Evolutionary conservation across 92 coral and sea anemone species (phyloP), one percentile per base, ranked within the genome.

Genomic region (Phenganax subtilis): DNA sequence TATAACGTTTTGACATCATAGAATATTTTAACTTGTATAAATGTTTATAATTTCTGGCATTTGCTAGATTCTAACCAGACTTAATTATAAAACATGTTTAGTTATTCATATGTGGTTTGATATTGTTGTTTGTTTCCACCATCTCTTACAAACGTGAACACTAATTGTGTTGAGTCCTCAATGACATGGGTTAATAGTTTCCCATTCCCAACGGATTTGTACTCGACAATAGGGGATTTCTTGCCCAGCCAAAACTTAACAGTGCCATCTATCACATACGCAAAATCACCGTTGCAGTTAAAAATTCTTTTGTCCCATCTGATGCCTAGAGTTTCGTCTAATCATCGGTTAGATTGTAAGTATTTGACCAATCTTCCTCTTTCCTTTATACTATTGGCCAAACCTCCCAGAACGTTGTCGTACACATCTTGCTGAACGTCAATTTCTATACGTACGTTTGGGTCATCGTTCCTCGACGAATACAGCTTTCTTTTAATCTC

Each of bases 371-470:
- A 59, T 20, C 27, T 59, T 20, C 65, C 65, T 59, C 65, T 59
- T 59, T 59, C 65, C 65, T 14, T 59, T 0, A 59, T 6, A 6
- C 65, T 20, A 0, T 59, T 59, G 27, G 65, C 65, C 65, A 59
- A 59, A 14, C 16, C 16, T 14, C 65, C 27, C 27, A 14, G n/a
- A 14, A 59, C n/a, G 29, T 71, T 71, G 30, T 71, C 30, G 30
- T 71, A 71, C n/a, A 37, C 76, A 30, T 71, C 76, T 37, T 71
- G 52, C 57, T 71, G 76, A 16, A 55, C 76, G 76, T 71, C 76
- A 71, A 71, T 71, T 52, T 37, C 76, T 20, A 71, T 71, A 10
- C 6, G 54, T 37, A 71, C 37, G n/a, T 20, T n/a, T 10, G 54
- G 76, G 37, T 71, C 76, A 37, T 71, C 76, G 52, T 71, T 71